Conservation (phyloP, 2,888 invertebrate genomes). For the Zygothrica quintamaculata region DNA sequence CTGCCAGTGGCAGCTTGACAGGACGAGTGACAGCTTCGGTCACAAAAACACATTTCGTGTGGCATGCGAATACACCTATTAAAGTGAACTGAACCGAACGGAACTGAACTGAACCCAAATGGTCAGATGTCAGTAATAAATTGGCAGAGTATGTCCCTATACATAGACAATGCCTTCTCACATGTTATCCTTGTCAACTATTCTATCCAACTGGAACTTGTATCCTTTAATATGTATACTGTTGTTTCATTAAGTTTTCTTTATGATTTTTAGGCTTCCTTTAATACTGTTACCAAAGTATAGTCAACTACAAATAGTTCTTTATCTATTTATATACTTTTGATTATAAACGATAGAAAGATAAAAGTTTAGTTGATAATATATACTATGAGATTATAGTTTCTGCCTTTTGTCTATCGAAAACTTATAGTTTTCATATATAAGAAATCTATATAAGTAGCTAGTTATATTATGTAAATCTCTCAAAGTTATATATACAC, state of each 20-base stretch:
- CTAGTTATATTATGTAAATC: no score
- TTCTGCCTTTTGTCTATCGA: no score
- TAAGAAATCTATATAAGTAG: no score
- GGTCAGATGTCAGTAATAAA: conserved; percentile 13
- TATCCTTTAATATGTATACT: no score
- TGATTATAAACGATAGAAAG: no score
- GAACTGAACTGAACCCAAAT: conserved; percentile 43
- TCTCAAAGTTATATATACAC: no score
- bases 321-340: no score
- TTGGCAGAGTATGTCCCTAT: conserved; percentile 4
- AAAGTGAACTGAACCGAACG: conserved; percentile 47
- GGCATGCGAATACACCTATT: conserved; percentile 56
- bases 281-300: no score
- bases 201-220: background rate
- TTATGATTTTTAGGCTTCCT: background rate
- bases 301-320: no score
- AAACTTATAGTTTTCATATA: no score
- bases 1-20: conserved; percentile 58
- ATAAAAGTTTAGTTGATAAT: no score
- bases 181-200: conserved; percentile 47
- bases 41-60: conserved; percentile 69
- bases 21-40: conserved; percentile 72
- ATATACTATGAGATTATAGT: no score
- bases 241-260: background rate
- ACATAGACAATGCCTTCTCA: background rate